These are phyloP conservation scores for Orbicella faveolata DNA, from an alignment of 64 coral and sea anemone genomes.

Conservation along the genomic window DNA sequence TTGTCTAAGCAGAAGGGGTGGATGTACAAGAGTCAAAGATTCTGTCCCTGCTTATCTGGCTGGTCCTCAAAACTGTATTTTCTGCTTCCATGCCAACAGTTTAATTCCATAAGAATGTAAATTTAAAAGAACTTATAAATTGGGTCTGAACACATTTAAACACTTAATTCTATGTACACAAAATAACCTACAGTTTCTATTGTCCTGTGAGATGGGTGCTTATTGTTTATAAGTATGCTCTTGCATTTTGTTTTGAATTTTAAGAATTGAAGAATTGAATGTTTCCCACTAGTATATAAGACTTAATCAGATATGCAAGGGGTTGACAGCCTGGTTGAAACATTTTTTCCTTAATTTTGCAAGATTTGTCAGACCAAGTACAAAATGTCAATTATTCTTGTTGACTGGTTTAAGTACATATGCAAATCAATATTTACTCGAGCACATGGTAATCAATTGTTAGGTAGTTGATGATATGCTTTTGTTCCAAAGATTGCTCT, in stretches of 20 bases:
- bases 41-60: background rate
- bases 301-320: background rate
- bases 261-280: background rate
- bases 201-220: background rate
- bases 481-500: too few species aligned
- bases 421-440: too few species aligned
- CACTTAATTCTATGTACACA: background rate
- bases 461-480: too few species aligned
- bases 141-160: background rate
- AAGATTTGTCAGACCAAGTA: background rate
- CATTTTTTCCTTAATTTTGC: background rate
- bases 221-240: background rate
- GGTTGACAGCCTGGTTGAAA: background rate
- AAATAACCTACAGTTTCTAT: background rate
- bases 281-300: background rate
- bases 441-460: too few species aligned
- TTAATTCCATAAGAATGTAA: background rate
- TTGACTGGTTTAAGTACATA: background rate
- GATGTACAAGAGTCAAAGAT: background rate
- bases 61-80: background rate
- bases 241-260: background rate
- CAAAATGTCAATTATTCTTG: background rate
- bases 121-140: background rate
- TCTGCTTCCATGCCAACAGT: background rate
- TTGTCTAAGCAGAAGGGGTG: background rate